Conservation (phyloP, 2,888 invertebrate species). For the Coenonympha arcania region DNA sequence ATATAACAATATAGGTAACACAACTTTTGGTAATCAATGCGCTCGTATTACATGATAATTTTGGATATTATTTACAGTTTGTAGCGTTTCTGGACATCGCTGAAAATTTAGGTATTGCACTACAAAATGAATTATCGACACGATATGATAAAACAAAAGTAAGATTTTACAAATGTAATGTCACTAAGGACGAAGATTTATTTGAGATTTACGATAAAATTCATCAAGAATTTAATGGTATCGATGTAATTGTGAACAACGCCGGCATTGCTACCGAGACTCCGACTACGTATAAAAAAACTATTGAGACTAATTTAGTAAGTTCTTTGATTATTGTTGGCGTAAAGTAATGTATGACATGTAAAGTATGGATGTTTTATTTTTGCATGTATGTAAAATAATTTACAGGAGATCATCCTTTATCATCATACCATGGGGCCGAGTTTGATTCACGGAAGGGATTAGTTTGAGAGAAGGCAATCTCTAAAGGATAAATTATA, state of each 20-base stretch:
- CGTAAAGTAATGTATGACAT: too few relatives aligned
- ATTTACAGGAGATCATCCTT: too few relatives aligned
- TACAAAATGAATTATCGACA: constrained; percentile 36
- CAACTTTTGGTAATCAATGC: neutral
- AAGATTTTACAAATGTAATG: constrained; percentile 41
- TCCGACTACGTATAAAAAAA: constrained; percentile 31
- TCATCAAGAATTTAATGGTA: constrained; percentile 28
- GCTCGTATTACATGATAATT: neutral
- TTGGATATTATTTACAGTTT: constrained; percentile 27
- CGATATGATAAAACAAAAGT: constrained; percentile 33
- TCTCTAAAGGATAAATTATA: too few relatives aligned
- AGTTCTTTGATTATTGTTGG: constrained; percentile 28
- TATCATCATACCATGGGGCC: too few relatives aligned
- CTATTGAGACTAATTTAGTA: constrained; percentile 44
- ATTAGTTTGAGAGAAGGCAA: too few relatives aligned
- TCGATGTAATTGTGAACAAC: constrained; percentile 37
- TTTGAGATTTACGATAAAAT: constrained; percentile 31
- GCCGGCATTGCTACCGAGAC: constrained; percentile 38
- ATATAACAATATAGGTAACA: too few relatives aligned
- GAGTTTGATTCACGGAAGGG: too few relatives aligned
- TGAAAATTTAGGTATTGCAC: constrained; percentile 28
- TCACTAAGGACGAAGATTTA: constrained; percentile 36
- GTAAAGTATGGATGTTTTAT: too few relatives aligned
- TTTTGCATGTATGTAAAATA: too few relatives aligned
- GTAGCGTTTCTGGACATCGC: constrained; percentile 39